Percentiles rank a stretch among this genome's conserved stretches.
phyloP scores from a whole-genome alignment of 2,113 vertebrate species.

The Cynocephalus volans region DNA sequence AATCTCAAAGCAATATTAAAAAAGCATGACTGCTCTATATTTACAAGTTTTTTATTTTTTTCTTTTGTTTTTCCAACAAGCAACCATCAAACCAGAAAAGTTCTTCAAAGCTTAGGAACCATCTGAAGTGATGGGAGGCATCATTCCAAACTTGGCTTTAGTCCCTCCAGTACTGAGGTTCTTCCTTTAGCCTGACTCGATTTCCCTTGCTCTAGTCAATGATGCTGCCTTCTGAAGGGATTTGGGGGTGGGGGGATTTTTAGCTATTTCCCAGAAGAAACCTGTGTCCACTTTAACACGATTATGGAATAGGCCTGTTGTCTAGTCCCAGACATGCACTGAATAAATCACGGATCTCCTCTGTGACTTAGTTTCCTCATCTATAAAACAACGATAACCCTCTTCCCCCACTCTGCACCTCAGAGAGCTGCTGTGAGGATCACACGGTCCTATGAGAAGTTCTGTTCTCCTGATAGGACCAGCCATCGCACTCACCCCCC shows the following conservation, averaged over 20 bases:
- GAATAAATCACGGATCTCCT: background rate
- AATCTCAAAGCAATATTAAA: background rate
- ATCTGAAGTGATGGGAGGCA: background rate
- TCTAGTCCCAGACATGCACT: background rate
- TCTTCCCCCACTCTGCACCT: background rate
- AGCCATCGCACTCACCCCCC: background rate
- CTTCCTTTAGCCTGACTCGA: background rate
- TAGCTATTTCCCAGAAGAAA: background rate
- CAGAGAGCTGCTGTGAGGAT: background rate
- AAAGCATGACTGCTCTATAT: background rate
- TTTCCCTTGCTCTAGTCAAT: background rate
- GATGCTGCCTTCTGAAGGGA: background rate
- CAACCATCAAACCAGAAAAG: background rate
- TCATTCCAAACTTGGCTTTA: background rate
- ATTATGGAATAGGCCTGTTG: background rate
- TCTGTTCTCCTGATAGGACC: background rate
- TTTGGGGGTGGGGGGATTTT: fast-evolving
- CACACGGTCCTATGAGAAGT: too few relatives aligned
- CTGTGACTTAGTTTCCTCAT: background rate
- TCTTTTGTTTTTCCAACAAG: background rate
- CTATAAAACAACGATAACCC: background rate
- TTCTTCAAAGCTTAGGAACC: background rate
- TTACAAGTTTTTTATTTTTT: background rate
- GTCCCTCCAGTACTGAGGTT: background rate
- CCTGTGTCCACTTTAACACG: background rate